Conservation (phyloP, 2,888 invertebrate genomes). For the Scaptomyza reducta region DNA sequence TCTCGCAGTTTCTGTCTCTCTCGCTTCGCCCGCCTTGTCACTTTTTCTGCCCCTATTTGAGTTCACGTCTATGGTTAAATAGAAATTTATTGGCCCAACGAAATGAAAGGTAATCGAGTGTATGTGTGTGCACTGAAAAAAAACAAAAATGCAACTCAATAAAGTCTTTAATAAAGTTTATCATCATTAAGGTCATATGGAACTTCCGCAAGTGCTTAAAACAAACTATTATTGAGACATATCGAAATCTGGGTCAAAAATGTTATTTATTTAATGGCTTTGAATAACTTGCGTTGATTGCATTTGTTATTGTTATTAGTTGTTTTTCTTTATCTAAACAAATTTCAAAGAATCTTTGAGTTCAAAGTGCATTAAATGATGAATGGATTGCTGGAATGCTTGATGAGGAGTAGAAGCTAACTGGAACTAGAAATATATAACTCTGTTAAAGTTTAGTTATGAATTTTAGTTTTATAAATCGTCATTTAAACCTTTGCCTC, state of each 20-base stretch:
- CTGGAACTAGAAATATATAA: too few species aligned
- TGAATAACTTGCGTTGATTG: not conserved
- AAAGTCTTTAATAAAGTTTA: too few species aligned
- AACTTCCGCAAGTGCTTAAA: not conserved
- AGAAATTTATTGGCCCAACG: constrained; percentile 74
- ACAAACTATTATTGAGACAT: not conserved
- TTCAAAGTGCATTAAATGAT: too few species aligned
- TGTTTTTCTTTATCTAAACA: not conserved
- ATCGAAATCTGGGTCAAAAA: not conserved
- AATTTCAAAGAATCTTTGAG: too few species aligned
- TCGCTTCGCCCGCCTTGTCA: not conserved
- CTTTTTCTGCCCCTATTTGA: constrained; percentile 19
- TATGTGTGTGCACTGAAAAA: constrained; percentile 37
- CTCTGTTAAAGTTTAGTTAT: too few species aligned
- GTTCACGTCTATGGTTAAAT: constrained; percentile 59
- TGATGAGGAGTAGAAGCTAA: too few species aligned
- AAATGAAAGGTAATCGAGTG: constrained; percentile 43
- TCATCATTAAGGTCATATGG: not conserved
- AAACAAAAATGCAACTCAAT: constrained; percentile 17
- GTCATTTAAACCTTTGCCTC: too few species aligned
- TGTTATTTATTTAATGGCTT: not conserved
- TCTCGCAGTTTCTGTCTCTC: too few species aligned
- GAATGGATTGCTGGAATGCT: too few species aligned
- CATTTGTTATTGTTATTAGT: not conserved
- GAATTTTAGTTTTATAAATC: too few species aligned